phyloP scores from a whole-genome alignment of 1,140 invertebrate species.

The Ceratina calcarata region DNA sequence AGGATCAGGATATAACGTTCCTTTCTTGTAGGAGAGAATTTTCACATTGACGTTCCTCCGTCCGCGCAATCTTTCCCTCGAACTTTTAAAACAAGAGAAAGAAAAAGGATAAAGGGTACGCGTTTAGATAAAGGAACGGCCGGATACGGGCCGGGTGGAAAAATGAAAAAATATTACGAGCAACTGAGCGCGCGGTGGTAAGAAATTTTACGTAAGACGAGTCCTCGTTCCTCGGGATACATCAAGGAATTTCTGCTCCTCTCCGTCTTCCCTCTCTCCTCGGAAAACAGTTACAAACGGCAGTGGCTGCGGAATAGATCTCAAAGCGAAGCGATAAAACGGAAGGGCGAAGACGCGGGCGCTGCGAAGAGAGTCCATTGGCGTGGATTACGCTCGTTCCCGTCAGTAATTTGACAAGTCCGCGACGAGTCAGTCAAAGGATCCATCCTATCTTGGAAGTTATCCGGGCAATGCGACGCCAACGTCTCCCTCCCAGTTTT shows the following conservation, averaged over 20 bases:
- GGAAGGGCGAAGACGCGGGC: neutral
- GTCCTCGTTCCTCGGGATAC: neutral
- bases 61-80: neutral
- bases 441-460: neutral
- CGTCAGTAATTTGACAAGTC: slow-evolving; percentile 17
- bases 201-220: slow-evolving; percentile 26
- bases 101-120: neutral
- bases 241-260: slow-evolving; percentile 7
- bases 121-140: neutral
- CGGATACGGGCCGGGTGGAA: neutral
- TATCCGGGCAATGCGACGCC: slow-evolving; percentile 4
- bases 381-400: slow-evolving; percentile 19
- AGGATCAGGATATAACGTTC: neutral
- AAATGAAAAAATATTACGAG: slow-evolving; percentile 15
- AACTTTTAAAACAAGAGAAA: neutral
- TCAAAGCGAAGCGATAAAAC: slow-evolving; percentile 27
- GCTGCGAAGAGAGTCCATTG: neutral
- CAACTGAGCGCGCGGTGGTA: neutral
- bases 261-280: neutral
- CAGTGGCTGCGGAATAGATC: neutral
- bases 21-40: neutral
- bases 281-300: slow-evolving; percentile 4
- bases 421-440: neutral
- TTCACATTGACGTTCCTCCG: neutral
- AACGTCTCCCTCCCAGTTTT: neutral